Evolutionary conservation across 2,888 invertebrate genomes (phyloP).

Genomic region (Hylaea fasciaria): DNA sequence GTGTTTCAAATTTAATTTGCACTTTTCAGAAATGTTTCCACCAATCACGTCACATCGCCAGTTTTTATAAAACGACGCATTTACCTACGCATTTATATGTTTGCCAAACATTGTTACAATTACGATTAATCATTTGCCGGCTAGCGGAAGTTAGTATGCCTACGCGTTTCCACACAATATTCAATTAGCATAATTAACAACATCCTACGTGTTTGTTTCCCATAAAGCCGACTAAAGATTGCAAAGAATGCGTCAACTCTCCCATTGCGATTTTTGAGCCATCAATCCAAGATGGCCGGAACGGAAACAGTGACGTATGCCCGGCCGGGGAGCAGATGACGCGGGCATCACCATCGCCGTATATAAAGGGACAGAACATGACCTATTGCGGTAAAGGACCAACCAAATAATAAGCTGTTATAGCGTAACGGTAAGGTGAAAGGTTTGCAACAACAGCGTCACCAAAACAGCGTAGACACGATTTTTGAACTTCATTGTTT

Average conservation of each 20-base stretch:
- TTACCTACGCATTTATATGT: slow-evolving; percentile 12
- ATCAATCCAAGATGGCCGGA: slow-evolving; percentile 63
- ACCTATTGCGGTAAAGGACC: slow-evolving; percentile 3
- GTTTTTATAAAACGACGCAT: slow-evolving; percentile 10
- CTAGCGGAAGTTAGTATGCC: slow-evolving; percentile 25
- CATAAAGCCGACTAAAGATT: slow-evolving; percentile 23
- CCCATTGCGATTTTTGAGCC: slow-evolving; percentile 24
- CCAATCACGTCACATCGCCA: neutral
- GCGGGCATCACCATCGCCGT: slow-evolving; percentile 28
- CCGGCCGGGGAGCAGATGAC: slow-evolving; percentile 55
- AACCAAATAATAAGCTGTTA: no score
- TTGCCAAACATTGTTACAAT: slow-evolving; percentile 31
- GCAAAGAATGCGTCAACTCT: slow-evolving; percentile 28
- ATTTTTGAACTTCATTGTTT: no score
- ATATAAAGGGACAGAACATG: slow-evolving; percentile 10
- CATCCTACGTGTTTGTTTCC: slow-evolving; percentile 28
- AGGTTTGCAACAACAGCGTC: no score
- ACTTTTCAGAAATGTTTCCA: no score
- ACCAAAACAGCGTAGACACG: no score
- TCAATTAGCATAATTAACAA: slow-evolving; percentile 31
- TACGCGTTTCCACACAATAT: slow-evolving; percentile 31
- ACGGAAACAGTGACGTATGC: slow-evolving; percentile 67
- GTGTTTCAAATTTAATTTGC: no score
- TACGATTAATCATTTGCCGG: slow-evolving; percentile 29
- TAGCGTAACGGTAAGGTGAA: no score